A percentile compares a stretch with the other conserved stretches of the same genome.
These are phyloP conservation scores for Meiosimyza decipiens DNA, from an alignment of 2,888 invertebrate species.

Conservation along the genomic window DNA sequence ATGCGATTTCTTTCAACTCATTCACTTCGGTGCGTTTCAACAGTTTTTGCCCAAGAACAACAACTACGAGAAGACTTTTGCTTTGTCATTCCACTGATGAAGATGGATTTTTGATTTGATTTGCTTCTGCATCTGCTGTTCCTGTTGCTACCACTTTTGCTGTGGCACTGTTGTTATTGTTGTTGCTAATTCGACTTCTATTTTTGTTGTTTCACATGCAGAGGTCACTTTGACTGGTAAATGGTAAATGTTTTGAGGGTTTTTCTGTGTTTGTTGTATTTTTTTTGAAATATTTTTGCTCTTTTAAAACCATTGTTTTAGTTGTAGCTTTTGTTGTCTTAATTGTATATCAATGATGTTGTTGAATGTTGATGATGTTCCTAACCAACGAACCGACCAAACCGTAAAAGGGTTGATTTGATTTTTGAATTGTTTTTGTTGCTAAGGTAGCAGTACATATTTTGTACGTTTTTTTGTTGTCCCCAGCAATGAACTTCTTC, in stretches of 20 bases:
- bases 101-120: slow-evolving; percentile 28
- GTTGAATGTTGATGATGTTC: slow-evolving; percentile 2
- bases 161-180: not conserved
- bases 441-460: not conserved
- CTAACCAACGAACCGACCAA: not conserved
- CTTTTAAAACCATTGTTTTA: not conserved
- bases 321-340: slow-evolving; percentile 25
- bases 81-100: slow-evolving; percentile 33
- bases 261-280: not conserved
- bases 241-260: no score
- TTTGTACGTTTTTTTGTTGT: no score
- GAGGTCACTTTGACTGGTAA: slow-evolving; percentile 17
- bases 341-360: slow-evolving; percentile 30
- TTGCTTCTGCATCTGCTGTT: slow-evolving; percentile 16
- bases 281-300: slow-evolving; percentile 2
- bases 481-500: no score
- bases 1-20: not conserved
- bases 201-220: slow-evolving; percentile 18
- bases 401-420: slow-evolving; percentile 16
- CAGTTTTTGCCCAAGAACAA: slow-evolving; percentile 8
- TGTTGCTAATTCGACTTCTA: no score
- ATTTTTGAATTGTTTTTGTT: not conserved
- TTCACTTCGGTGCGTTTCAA: not conserved
- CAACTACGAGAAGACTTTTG: slow-evolving; percentile 10
- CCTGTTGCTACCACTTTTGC: slow-evolving; percentile 1